These are phyloP conservation scores for Philaethria dido DNA, from an alignment of 2,888 invertebrate species.

Conservation along the genomic window DNA sequence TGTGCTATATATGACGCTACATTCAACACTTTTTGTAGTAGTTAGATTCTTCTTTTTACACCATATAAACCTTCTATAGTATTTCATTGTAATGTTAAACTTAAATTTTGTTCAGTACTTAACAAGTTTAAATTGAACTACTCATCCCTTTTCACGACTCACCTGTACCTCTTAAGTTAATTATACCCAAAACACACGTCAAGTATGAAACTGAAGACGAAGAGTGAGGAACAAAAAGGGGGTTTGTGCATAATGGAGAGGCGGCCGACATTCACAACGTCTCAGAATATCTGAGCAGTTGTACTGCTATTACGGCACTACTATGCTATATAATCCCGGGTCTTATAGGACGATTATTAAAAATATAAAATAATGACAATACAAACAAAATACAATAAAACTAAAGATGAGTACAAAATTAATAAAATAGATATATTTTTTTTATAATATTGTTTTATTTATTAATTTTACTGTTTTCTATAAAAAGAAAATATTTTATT, in stretches of 20 bases:
- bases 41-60: too few species aligned
- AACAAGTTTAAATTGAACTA: background rate
- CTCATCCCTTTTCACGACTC: slow-evolving; percentile 20
- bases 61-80: background rate
- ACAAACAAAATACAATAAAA: too few species aligned
- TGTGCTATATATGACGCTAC: too few species aligned
- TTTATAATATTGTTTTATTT: too few species aligned
- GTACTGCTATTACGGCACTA: slow-evolving; percentile 62
- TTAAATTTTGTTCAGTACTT: background rate
- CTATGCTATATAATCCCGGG: slow-evolving; percentile 45
- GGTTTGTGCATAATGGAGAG: slow-evolving; percentile 67
- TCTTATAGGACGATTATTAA: slow-evolving; percentile 51
- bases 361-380: background rate
- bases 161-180: slow-evolving; percentile 39
- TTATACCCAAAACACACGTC: slow-evolving; percentile 45
- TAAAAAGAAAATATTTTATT: too few species aligned
- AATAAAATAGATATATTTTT: too few species aligned
- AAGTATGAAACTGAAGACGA: slow-evolving; percentile 48
- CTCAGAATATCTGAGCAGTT: slow-evolving; percentile 74
- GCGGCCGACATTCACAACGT: slow-evolving; percentile 62
- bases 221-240: slow-evolving; percentile 57
- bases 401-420: too few species aligned
- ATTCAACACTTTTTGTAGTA: too few species aligned
- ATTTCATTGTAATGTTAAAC: background rate
- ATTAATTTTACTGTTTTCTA: too few species aligned